Evolutionary conservation across 2,888 invertebrate genomes (phyloP), one percentile per base, ranked within the genome.

Genomic region (Calameuta idolon): DNA sequence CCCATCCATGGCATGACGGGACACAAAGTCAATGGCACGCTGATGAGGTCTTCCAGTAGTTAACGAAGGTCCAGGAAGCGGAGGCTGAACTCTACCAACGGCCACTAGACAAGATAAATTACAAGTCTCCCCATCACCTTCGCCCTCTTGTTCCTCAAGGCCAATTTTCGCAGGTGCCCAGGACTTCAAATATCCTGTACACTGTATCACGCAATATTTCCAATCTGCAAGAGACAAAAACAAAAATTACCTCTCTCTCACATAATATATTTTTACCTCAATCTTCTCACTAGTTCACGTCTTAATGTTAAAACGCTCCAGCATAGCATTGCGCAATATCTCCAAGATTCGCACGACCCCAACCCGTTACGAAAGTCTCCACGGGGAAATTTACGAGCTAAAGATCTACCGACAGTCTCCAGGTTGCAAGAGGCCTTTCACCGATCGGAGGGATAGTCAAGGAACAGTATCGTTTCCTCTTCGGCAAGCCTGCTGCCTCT

Each of bases 121-220:
- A 89, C 95, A 94, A 2, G 93, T 92, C 78, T 95, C 94, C 3
- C 92, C 92, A 40, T 93, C 93, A 9, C 89, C 93, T 74, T 95
- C 95, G 74, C 92, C 92, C 85, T 96, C 95, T 78, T 93, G 93
- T 80, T 95, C 95, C 80, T 95, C 95, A 55, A 95, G 92, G 0
- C 94, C 94, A 75, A 95, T 93, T 92, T 97, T 97, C 1, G 95
- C 94, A 0, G 97, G 96, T 1, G 96, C 94, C 98, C 97, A 98
- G 0, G 98, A 97, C 90, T 98, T 98, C 69, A 98, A 92, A 89
- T 98, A 98, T 0, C 98, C 98, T 4, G 97, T 98, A 89, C 97
- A 98, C 89, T 98, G 98, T 76, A 98, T 96, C 11, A 97, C 96
- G 85, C 95, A 95, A 92, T 97, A 98, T 89, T 96, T 97, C 91